These are phyloP conservation scores for Acanthurus lineatus DNA, from an alignment of 2,797 vertebrate genomes.

Conservation along the genomic window DNA sequence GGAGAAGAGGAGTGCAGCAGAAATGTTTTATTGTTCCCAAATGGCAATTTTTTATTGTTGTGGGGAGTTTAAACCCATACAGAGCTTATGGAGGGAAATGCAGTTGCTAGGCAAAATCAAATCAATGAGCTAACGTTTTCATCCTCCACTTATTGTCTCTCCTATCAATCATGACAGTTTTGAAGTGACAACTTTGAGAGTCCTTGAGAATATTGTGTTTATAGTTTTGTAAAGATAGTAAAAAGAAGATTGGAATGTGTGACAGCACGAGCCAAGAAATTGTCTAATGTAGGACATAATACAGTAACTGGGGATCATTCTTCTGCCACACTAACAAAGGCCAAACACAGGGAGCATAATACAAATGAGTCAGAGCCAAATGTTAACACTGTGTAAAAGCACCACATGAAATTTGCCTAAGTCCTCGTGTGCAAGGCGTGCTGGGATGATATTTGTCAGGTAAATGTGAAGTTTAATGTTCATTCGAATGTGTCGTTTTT, in stretches of 20 bases:
- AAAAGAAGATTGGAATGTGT: constrained; percentile 56
- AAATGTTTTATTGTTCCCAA: constrained; percentile 77
- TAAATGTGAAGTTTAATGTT: background rate
- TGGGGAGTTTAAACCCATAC: constrained; percentile 67
- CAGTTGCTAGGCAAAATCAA: constrained; percentile 69
- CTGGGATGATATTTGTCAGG: constrained; percentile 1
- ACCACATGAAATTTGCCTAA: constrained; percentile 18
- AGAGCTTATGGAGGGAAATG: constrained; percentile 66
- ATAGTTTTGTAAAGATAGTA: constrained; percentile 47
- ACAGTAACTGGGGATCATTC: constrained; percentile 48
- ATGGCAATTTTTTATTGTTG: constrained; percentile 74
- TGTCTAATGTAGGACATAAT: constrained; percentile 60
- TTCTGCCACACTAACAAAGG: constrained; percentile 39
- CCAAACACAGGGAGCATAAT: constrained; percentile 33
- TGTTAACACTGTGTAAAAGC: constrained; percentile 29
- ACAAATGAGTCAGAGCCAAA: constrained; percentile 44
- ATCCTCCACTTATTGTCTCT: constrained; percentile 72
- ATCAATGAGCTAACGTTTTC: constrained; percentile 63
- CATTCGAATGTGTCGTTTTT: background rate
- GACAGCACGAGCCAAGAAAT: constrained; percentile 54
- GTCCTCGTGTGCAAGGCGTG: constrained; percentile 4
- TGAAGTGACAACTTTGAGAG: constrained; percentile 63
- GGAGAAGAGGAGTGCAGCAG: constrained; percentile 65
- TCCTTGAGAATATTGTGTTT: constrained; percentile 50
- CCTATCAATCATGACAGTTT: constrained; percentile 58